Conservation (phyloP, 2,113 vertebrate genomes). For the Verasper variegatus region DNA sequence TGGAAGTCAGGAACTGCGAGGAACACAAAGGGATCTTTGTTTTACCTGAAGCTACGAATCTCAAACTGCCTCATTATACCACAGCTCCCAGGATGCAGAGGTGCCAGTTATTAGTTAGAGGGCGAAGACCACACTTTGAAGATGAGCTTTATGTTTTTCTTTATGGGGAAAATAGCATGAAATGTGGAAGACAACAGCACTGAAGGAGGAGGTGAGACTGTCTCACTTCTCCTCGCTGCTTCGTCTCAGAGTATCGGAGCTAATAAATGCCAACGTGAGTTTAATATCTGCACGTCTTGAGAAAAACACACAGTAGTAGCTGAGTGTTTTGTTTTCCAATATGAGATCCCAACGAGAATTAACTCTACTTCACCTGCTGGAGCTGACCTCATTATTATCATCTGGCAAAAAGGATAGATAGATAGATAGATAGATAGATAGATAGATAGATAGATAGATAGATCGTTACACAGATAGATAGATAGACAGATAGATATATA, state of each 20-base stretch:
- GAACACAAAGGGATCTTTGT: conserved; percentile 44
- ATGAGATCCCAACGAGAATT: not conserved
- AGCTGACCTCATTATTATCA: conserved; percentile 10
- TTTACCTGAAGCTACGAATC: conserved; percentile 43
- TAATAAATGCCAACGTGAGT: conserved; percentile 20
- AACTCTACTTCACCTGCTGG: conserved; percentile 1
- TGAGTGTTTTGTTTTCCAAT: not conserved
- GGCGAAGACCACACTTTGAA: conserved; percentile 47
- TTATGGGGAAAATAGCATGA: conserved; percentile 37
- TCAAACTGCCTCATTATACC: conserved; percentile 58
- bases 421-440: too few species aligned
- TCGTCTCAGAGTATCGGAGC: not conserved
- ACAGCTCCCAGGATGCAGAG: conserved; percentile 16
- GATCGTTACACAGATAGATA: too few species aligned
- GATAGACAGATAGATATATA: too few species aligned
- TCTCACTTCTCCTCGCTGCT: not conserved
- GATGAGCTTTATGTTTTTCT: conserved; percentile 43
- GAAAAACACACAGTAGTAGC: not conserved
- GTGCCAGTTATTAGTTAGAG: conserved; percentile 35
- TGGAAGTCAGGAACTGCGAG: conserved; percentile 31
- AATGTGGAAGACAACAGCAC: conserved; percentile 35
- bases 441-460: too few species aligned
- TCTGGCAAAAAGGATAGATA: not conserved
- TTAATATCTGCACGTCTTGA: not conserved
- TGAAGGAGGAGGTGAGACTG: conserved; percentile 4